Base-by-base conservation (phyloP, 2,113 vertebrate species). In the Psilopogon haemacephalus region DNA sequence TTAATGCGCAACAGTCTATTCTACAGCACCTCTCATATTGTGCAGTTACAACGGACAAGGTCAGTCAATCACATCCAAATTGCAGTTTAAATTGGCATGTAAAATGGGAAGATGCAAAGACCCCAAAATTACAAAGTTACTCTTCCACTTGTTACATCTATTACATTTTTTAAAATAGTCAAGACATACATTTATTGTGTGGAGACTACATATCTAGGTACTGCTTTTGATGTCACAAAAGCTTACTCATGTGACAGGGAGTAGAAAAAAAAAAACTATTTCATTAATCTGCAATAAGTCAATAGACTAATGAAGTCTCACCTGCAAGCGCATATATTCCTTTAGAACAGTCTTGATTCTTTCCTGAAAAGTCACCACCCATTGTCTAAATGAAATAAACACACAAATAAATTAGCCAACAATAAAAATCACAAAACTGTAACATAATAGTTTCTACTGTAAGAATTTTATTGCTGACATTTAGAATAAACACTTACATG, bases 321-420 rank as follows among this genome's bases (percentile, higher is more conserved):
- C 99, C 99, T 88, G 99, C 99, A 94, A 99, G 97, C 28, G 99
- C 98, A 87, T 99, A 99, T 97, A 99, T 98, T 90, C 99, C 99
- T 97, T 99, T 99, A 82, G 99, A 99, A 97, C 99, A 99, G 96
- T 99, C 99, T 96, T 99, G 99, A 94, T 99, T 99, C 98, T 98
- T 99, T 89, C 99, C 99, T 9, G 98, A 99, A 96, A 99, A 99
- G 94, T 99, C 99, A 23, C 99, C 99, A 90, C 99, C 99, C 99
- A 99, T 99, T 12, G 99, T 99, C 99, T 99, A 55, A 62, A 96
- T 88, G 32, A 44, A 59, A 79, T 24, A 52, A 58, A 77, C 42
- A 20, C 89, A 46, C 14, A 58, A 65, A 65, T 46, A 33, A n/a
- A 50, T 20, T 44, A 23, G n/a, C 14, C n/a, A 19, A 72, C 10